A percentile compares a stretch with the other conserved stretches of the same genome.
phyloP scores from a whole-genome alignment of 2,113 vertebrate genomes.

The Mobula hypostoma region DNA sequence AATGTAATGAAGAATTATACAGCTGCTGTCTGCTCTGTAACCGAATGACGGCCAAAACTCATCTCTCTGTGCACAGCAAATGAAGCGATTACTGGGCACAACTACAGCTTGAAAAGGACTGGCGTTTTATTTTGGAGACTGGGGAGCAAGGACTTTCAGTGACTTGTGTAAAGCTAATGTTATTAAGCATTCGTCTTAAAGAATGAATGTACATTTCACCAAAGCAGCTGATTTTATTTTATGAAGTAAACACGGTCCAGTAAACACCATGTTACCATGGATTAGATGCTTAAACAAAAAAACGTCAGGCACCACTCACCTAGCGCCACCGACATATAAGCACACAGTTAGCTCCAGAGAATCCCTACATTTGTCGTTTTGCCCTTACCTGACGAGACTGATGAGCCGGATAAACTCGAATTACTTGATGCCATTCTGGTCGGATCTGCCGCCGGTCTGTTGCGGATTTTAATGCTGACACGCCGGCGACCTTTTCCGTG shows the following conservation, averaged over 20 bases:
- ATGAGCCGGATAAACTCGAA: slow-evolving; percentile 94
- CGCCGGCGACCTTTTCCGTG: neutral
- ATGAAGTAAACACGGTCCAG: neutral
- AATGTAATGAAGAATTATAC: neutral
- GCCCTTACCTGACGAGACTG: slow-evolving; percentile 88
- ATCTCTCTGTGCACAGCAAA: neutral
- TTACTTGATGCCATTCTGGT: slow-evolving; percentile 89
- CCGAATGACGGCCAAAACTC: neutral
- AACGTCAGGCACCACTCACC: neutral
- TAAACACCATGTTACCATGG: slow-evolving; percentile 14
- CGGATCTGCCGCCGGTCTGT: slow-evolving; percentile 10
- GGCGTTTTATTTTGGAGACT: neutral
- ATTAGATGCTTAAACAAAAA: neutral
- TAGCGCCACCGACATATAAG: neutral
- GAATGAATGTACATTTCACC: neutral
- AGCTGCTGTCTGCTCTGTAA: neutral
- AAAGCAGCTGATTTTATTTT: neutral
- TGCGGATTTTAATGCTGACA: neutral
- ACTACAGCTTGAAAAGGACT: neutral
- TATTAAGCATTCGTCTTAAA: neutral
- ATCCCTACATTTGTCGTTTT: neutral
- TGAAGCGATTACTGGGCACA: neutral
- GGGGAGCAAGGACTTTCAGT: neutral
- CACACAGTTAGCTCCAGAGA: neutral
- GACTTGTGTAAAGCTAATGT: neutral